Evolutionary conservation across 2,113 vertebrate species (phyloP).

Genomic region (Sterna hirundo): DNA sequence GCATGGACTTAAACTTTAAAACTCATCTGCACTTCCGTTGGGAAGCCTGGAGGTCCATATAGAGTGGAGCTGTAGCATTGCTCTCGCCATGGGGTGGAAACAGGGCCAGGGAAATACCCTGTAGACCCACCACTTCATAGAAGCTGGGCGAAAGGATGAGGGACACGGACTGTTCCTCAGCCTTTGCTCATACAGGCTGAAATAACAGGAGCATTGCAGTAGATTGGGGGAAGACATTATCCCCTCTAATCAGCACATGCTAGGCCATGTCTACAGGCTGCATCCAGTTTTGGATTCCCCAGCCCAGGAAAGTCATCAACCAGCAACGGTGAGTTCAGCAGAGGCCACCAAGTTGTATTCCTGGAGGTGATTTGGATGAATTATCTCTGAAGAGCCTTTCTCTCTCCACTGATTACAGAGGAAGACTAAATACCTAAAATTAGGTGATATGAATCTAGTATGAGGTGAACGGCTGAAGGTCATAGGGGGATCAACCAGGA

Average conservation of each 20-base stretch:
- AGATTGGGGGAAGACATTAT: neutral
- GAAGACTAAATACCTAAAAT: neutral
- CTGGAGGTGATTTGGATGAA: neutral
- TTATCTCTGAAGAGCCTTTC: neutral
- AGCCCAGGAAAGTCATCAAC: neutral
- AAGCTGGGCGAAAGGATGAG: neutral
- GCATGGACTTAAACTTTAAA: neutral
- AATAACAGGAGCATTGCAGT: neutral
- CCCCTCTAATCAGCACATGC: neutral
- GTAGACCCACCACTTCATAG: neutral
- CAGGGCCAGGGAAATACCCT: neutral
- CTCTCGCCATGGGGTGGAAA: neutral
- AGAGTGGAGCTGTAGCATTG: neutral
- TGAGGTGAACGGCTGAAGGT: neutral
- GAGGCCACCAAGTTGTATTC: neutral
- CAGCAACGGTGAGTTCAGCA: neutral
- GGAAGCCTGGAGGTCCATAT: neutral
- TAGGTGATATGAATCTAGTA: fast-evolving
- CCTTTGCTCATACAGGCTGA: neutral
- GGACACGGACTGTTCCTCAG: fast-evolving
- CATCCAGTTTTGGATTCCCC: neutral
- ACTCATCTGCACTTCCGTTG: neutral
- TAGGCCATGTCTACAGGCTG: neutral
- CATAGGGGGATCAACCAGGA: neutral
- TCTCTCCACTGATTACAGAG: neutral